A percentile compares a stretch with the other conserved stretches of the same genome.
These are phyloP conservation scores for Argyrosomus regius DNA, from an alignment of 2,797 vertebrate genomes.

Conservation along the genomic window DNA sequence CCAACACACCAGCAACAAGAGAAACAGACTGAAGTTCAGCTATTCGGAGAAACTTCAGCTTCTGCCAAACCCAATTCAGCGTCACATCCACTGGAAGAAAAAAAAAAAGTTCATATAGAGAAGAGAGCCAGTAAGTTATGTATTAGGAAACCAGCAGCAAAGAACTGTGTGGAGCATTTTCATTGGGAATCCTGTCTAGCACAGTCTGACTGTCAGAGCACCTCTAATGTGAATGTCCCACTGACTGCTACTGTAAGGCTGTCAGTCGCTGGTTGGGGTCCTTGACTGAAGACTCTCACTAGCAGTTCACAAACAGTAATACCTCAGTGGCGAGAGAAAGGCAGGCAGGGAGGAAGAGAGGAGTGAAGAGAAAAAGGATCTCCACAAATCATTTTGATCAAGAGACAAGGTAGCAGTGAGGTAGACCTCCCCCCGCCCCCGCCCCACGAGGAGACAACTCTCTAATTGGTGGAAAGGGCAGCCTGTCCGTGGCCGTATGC, in stretches of 20 bases:
- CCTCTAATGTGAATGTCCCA: constrained; percentile 76
- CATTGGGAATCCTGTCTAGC: constrained; percentile 66
- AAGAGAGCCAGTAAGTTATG: constrained; percentile 55
- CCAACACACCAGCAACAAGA: constrained; percentile 60
- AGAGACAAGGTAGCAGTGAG: constrained; percentile 79
- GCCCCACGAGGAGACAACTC: constrained; percentile 77
- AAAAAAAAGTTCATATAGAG: constrained; percentile 43
- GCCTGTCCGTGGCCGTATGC: constrained; percentile 79
- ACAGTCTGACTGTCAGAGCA: constrained; percentile 68
- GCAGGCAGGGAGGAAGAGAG: constrained; percentile 57
- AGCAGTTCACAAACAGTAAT: constrained; percentile 71
- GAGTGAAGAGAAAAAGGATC: constrained; percentile 69
- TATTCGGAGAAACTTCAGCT: constrained; percentile 61
- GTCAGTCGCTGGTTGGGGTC: constrained; percentile 78
- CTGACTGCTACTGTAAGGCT: constrained; percentile 76
- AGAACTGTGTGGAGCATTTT: constrained; percentile 65
- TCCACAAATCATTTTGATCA: constrained; percentile 84
- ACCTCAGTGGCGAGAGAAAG: constrained; percentile 64
- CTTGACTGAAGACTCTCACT: constrained; percentile 78
- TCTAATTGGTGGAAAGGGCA: constrained; percentile 90
- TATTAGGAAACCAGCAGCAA: constrained; percentile 59
- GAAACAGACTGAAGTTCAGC: constrained; percentile 65
- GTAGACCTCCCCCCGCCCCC: constrained; percentile 78
- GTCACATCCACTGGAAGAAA: constrained; percentile 41
- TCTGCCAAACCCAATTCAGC: constrained; percentile 51